Base-by-base conservation (phyloP, 2,888 invertebrate genomes). In the Lordiphosa fenestrarum region DNA sequence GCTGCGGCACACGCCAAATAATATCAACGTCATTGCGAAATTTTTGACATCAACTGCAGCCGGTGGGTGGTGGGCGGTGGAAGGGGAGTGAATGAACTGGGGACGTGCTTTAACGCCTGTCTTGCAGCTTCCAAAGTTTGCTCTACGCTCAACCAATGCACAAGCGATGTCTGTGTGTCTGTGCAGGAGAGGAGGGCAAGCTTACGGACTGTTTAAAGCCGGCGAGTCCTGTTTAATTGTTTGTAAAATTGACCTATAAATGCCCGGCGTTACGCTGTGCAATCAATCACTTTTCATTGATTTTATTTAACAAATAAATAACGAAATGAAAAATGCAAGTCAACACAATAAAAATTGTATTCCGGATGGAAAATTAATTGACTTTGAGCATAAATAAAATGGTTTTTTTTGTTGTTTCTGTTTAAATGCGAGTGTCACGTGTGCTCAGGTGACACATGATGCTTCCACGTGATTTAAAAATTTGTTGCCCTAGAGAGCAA, bases 21-120 rank as follows among this genome's bases (percentile, higher is more conserved):
- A 66, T 69, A 75, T 80, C 64, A 80, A 58, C 62, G 69, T 80
- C 69, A 80, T 69, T 72, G 65, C 62, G 54, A 71, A 72, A 66
- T 65, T 80, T 80, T 80, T 75, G 74, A 80, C 75, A 80, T 72
- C 72, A 69, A 80, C 72, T 75, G 66, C 52, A 58, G 53, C 51
- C 42, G 40, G 6, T 37, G 7, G 10, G 9, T n/a, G 40, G 6
- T 37, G 7, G 10, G 9, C 42, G 40, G 6, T 37, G 7, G 10
- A 6, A 6, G 35, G 38, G 59, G 41, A 71, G 73, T 75, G 76
- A 62, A 78, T 71, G 78, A 73, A 73, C 71, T 44, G 56, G 48
- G 84, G 67, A 81, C 80, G 80, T 81, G 80, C 82, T 68, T 76
- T 70, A 72, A 68, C 84, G 80, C 72, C 62, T 71, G 77, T 84